Percentiles rank a stretch among this genome's conserved stretches.
phyloP scores from a whole-genome alignment of 2,113 vertebrate species.

The Phyllostomus discolor region DNA sequence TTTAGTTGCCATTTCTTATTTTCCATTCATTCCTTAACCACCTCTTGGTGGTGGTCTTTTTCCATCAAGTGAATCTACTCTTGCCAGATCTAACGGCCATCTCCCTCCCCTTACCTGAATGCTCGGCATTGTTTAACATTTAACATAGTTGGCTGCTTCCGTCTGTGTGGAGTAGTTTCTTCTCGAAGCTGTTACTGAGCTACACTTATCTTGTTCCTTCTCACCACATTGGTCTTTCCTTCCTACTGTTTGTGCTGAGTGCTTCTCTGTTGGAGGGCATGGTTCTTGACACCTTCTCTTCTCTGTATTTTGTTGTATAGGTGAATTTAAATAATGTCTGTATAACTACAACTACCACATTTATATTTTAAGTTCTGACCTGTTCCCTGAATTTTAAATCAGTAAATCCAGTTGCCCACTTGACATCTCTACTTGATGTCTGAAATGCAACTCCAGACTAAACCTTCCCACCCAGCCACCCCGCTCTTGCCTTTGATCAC shows the following conservation, averaged over 20 bases:
- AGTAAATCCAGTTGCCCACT: not conserved
- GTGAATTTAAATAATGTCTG: not conserved
- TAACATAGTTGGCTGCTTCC: not conserved
- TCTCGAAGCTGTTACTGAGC: not conserved
- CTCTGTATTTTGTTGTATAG: not conserved
- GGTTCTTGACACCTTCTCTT: not conserved
- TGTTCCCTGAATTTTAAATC: not conserved
- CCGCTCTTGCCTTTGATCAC: not conserved
- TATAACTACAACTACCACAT: not conserved
- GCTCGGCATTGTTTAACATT: not conserved
- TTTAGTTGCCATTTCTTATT: not conserved
- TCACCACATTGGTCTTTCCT: not conserved
- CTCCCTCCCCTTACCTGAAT: not conserved
- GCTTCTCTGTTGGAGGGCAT: not conserved
- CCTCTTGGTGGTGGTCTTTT: not conserved
- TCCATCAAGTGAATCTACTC: not conserved
- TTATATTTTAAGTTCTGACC: slow-evolving; percentile 35
- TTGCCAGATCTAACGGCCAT: not conserved
- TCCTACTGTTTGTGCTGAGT: not conserved
- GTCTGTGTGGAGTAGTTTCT: not conserved
- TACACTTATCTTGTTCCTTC: not conserved
- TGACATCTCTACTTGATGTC: not conserved
- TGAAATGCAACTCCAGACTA: not conserved
- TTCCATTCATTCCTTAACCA: not conserved
- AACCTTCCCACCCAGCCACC: not conserved